Percentiles rank a stretch among this genome's conserved stretches.
Evolutionary conservation across 2,797 vertebrate species (phyloP).

Genomic region (Xenopus petersii): DNA sequence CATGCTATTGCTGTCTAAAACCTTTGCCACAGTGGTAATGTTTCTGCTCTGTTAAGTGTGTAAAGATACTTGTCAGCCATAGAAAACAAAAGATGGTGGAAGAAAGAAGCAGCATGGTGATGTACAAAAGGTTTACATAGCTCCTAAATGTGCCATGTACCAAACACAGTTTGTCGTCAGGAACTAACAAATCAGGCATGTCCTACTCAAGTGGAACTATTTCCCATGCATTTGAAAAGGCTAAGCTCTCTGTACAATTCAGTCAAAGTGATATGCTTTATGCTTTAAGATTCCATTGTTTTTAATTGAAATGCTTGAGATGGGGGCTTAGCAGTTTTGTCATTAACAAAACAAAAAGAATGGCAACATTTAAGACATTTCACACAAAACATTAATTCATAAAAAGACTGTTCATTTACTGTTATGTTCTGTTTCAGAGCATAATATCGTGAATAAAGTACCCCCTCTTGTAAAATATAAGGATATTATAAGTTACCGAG

Average conservation of each 20-base stretch:
- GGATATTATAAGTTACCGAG: no score
- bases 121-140: conserved; percentile 77
- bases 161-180: conserved; percentile 88
- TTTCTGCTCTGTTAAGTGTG: conserved; percentile 86
- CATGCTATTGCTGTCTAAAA: no score
- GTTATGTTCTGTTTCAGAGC: no score
- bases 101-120: conserved; percentile 65
- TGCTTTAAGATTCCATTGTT: conserved; percentile 75
- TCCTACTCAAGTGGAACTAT: conserved; percentile 80
- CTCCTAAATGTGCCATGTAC: conserved; percentile 80
- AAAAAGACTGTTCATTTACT: neutral
- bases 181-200: conserved; percentile 86
- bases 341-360: conserved; percentile 37
- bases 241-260: conserved; percentile 57
- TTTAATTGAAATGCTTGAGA: conserved; percentile 59
- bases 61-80: conserved; percentile 75
- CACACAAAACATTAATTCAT: neutral
- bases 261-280: conserved; percentile 78
- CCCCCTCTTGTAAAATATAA: no score
- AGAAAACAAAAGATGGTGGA: conserved; percentile 61
- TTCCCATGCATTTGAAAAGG: conserved; percentile 77
- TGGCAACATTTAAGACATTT: conserved; percentile 50
- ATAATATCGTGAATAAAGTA: no score
- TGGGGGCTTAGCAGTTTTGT: conserved; percentile 51
- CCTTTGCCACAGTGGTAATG: conserved; percentile 1